A percentile compares a stretch with the other conserved stretches of the same genome.
phyloP scores from a whole-genome alignment of 2,113 vertebrate genomes.

The Leucopsar rothschildi region DNA sequence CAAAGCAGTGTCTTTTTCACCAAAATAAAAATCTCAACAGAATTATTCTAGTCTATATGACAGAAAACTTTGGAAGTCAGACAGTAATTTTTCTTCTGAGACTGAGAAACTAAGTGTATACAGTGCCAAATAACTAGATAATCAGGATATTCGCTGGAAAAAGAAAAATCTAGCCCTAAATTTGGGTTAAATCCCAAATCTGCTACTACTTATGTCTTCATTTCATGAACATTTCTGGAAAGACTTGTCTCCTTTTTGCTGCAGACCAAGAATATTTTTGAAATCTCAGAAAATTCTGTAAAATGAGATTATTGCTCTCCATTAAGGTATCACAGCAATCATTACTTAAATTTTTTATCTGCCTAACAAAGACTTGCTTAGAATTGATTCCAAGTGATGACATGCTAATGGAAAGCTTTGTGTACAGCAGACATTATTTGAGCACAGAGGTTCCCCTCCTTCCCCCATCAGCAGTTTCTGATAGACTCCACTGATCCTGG shows the following conservation, averaged over 20 bases:
- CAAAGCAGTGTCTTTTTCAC: neutral
- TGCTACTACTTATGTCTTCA: neutral
- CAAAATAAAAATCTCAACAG: neutral
- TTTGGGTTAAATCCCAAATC: neutral
- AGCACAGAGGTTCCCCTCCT: neutral
- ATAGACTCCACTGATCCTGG: neutral
- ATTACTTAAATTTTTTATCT: slow-evolving; percentile 1
- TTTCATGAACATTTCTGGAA: neutral
- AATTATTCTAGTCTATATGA: neutral
- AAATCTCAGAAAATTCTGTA: neutral
- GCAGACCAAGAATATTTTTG: neutral
- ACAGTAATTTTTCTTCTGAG: neutral
- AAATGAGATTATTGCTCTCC: slow-evolving; percentile 10
- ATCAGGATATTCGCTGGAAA: neutral
- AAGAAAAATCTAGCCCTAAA: neutral
- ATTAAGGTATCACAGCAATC: neutral
- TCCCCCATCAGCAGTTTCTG: neutral
- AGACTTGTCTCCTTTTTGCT: neutral
- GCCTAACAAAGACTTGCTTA: neutral
- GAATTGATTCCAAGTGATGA: slow-evolving; percentile 39
- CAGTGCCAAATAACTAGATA: neutral
- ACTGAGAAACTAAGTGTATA: neutral
- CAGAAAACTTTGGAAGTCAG: neutral
- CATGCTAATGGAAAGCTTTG: slow-evolving; percentile 27
- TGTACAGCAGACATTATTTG: neutral